Conservation (phyloP, 2,888 invertebrate genomes). For the Pharmacophagus antenor region DNA sequence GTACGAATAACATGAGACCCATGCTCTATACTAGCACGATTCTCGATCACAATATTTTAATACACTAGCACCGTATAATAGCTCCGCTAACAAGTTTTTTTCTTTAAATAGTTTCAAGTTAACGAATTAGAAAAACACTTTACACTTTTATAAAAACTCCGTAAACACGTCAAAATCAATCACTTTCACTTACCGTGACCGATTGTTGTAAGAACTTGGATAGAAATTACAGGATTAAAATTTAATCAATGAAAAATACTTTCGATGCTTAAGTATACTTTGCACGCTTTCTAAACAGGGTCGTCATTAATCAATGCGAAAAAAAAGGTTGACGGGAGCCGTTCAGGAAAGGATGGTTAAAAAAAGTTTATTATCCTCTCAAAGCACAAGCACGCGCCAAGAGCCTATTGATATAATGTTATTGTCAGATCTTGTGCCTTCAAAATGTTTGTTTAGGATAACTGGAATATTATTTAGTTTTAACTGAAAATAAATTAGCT, state of each 20-base stretch:
- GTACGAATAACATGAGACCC: too few species aligned
- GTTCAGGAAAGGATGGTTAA: conserved; percentile 22
- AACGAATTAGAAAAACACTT: background rate
- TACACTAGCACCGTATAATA: background rate
- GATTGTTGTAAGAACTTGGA: conserved; percentile 5
- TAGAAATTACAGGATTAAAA: conserved; percentile 13
- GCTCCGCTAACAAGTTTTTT: background rate
- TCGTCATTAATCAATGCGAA: conserved; percentile 37
- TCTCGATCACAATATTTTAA: too few species aligned
- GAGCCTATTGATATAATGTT: conserved; percentile 20
- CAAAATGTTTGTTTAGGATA: conserved; percentile 1
- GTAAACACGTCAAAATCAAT: conserved; percentile 4
- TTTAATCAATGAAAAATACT: conserved; percentile 25
- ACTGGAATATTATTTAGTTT: background rate
- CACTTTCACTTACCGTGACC: conserved; percentile 15
- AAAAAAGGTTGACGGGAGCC: conserved; percentile 30
- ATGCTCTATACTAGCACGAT: too few species aligned
- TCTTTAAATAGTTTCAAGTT: background rate
- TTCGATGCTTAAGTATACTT: conserved; percentile 21
- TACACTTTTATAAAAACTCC: background rate
- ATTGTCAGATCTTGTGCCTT: conserved; percentile 16
- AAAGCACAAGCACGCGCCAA: conserved; percentile 23
- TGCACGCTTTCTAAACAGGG: conserved; percentile 32
- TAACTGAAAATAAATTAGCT: too few species aligned
- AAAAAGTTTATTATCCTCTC: conserved; percentile 30